Conservation (phyloP, 1,140 invertebrate species). For the Apis laboriosa region DNA sequence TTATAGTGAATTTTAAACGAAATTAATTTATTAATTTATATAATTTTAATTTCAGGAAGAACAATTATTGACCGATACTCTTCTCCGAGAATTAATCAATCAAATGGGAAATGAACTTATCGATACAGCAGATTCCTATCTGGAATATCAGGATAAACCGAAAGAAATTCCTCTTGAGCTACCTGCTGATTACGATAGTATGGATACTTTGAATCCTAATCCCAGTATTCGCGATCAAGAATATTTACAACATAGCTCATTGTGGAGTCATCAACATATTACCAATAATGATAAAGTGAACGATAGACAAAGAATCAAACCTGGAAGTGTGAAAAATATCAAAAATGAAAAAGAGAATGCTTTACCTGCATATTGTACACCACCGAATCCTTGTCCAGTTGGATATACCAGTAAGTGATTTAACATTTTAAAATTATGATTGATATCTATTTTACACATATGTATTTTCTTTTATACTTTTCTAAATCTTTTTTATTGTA, state of each 20-base stretch:
- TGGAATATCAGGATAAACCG: slow-evolving; percentile 85
- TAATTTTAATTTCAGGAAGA: slow-evolving; percentile 62
- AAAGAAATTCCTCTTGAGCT: slow-evolving; percentile 79
- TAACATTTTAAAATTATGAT: neutral
- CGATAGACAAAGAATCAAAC: slow-evolving; percentile 71
- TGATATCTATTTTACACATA: too few relatives aligned
- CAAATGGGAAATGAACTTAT: slow-evolving; percentile 86
- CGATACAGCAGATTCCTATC: slow-evolving; percentile 83
- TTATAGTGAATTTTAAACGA: too few relatives aligned
- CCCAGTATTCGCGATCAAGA: slow-evolving; percentile 93
- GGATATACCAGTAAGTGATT: slow-evolving; percentile 86
- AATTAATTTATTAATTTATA: neutral
- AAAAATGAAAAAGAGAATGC: slow-evolving; percentile 94
- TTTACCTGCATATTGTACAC: slow-evolving; percentile 98
- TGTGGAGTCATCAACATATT: slow-evolving; percentile 92
- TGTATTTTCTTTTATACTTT: too few relatives aligned
- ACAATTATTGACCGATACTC: slow-evolving; percentile 82
- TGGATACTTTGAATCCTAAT: slow-evolving; percentile 84
- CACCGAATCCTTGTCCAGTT: slow-evolving; percentile 98
- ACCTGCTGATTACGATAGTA: slow-evolving; percentile 84
- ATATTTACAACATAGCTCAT: slow-evolving; percentile 92
- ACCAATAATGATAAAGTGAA: slow-evolving; percentile 83
- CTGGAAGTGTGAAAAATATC: slow-evolving; percentile 82
- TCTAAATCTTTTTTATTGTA: too few relatives aligned
- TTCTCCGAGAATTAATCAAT: slow-evolving; percentile 86